Percentiles rank a stretch among this genome's conserved stretches.
phyloP scores from a whole-genome alignment of 2,113 vertebrate genomes.

The Genyomyrus donnyi region DNA sequence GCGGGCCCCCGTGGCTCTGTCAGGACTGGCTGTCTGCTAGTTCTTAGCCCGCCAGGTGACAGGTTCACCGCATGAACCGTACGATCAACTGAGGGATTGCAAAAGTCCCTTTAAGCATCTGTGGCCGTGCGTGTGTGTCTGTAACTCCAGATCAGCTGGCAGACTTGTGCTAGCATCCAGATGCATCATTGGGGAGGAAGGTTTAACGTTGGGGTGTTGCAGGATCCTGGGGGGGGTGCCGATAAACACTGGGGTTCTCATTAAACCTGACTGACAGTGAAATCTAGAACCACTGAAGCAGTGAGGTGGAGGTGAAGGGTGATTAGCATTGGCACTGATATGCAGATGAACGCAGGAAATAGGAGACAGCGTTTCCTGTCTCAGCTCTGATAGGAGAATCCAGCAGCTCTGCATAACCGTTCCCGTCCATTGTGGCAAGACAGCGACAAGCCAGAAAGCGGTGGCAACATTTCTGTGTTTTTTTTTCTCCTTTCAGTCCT shows the following conservation, averaged over 20 bases:
- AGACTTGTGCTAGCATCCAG: neutral
- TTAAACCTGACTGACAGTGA: slow-evolving; percentile 15
- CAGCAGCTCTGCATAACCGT: neutral
- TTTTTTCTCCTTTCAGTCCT: neutral
- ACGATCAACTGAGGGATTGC: neutral
- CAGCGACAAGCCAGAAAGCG: neutral
- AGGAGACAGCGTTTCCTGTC: neutral
- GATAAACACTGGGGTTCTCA: neutral
- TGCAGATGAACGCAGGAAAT: neutral
- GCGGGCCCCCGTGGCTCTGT: neutral
- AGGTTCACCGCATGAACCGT: neutral
- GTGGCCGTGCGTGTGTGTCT: neutral
- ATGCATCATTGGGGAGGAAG: neutral
- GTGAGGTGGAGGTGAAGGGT: neutral
- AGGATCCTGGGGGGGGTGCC: neutral
- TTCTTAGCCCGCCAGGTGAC: neutral
- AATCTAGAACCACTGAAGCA: slow-evolving; percentile 16
- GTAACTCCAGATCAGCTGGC: neutral
- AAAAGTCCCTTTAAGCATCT: neutral
- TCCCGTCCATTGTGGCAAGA: too few relatives aligned
- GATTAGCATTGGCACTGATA: neutral
- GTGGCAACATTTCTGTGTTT: neutral
- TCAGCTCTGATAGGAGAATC: neutral
- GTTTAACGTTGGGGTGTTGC: neutral
- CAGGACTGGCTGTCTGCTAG: neutral